Percentiles rank a stretch among this genome's conserved stretches.
Evolutionary conservation across 2,888 invertebrate species (phyloP).

Genomic region (Limnephilus auricula): DNA sequence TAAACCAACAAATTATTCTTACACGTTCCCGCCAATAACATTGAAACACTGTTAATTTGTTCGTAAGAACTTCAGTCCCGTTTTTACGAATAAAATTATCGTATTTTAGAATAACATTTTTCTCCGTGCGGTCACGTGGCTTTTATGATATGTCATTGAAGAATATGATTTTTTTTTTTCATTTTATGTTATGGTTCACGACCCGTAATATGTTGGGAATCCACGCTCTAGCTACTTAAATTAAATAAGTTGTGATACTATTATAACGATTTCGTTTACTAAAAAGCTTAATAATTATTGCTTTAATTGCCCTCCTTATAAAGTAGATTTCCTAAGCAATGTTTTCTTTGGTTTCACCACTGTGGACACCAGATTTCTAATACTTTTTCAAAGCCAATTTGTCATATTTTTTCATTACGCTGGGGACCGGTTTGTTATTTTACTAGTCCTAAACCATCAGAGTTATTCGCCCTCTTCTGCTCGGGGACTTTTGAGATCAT

Average conservation of each 20-base stretch:
- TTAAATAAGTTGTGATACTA: neutral
- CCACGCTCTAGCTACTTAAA: neutral
- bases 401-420: constrained; percentile 25
- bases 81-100: too few relatives aligned
- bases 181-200: too few relatives aligned
- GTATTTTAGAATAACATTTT: too few relatives aligned
- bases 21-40: too few relatives aligned
- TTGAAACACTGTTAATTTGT: too few relatives aligned
- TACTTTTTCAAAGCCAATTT: constrained; percentile 34
- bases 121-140: too few relatives aligned
- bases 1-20: too few relatives aligned
- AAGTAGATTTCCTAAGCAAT: neutral
- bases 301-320: neutral
- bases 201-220: too few relatives aligned
- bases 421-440: constrained; percentile 33
- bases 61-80: too few relatives aligned
- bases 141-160: too few relatives aligned
- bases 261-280: neutral
- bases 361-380: neutral
- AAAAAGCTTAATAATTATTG: neutral
- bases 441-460: constrained; percentile 19
- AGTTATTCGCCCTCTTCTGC: constrained; percentile 3
- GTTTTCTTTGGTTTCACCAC: neutral
- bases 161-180: too few relatives aligned
- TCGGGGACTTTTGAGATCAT: neutral